Conservation (phyloP, 2,797 vertebrate species). For the Galago senegalensis region DNA sequence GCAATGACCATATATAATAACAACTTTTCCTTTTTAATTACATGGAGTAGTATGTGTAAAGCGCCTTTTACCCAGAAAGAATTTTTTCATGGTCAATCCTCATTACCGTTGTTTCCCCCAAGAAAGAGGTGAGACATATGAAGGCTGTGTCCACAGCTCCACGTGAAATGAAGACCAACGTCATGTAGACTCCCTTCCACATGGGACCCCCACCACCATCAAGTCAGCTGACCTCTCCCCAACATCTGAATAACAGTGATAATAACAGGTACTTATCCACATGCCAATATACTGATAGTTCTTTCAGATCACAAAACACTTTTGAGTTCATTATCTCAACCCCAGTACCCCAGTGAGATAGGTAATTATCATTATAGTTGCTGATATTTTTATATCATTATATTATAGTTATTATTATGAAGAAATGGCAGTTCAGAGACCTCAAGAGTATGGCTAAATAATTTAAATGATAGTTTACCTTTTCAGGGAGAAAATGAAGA, state of each 20-base stretch:
- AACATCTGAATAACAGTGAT: background rate
- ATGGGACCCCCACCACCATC: background rate
- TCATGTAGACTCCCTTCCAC: background rate
- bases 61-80: background rate
- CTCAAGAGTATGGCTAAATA: conserved; percentile 49
- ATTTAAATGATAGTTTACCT: conserved; percentile 67
- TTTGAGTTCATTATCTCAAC: conserved; percentile 59
- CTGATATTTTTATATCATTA: conserved; percentile 55
- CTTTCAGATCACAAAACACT: conserved; percentile 58
- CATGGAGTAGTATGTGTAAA: background rate
- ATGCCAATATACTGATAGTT: background rate
- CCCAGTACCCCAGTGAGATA: conserved; percentile 5
- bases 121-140: background rate
- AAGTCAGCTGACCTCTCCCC: background rate
- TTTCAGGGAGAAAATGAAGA: conserved; percentile 41
- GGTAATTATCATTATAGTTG: conserved; percentile 65
- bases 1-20: conserved; percentile 33
- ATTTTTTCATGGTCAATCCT: too few relatives aligned
- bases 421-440: conserved; percentile 58
- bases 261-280: background rate
- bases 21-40: conserved; percentile 52
- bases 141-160: background rate
- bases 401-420: conserved; percentile 61
- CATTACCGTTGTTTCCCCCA: background rate
- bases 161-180: background rate